Conservation (phyloP, 1,140 invertebrate species). For the Marisa cornuarietis region DNA sequence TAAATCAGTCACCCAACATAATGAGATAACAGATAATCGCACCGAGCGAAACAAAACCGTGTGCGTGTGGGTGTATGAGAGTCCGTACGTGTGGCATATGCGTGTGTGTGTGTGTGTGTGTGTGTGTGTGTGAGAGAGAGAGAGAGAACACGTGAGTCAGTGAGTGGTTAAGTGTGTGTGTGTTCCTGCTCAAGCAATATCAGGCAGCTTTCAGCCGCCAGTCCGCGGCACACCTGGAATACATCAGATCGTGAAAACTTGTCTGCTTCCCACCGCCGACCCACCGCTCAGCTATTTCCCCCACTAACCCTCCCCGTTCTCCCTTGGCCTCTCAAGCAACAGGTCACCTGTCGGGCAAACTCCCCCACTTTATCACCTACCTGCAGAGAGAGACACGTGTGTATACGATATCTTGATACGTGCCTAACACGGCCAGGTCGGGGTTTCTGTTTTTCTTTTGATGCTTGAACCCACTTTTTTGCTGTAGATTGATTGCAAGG, state of each 20-base stretch:
- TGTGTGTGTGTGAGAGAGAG: background rate
- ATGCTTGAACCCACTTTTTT: background rate
- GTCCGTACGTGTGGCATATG: conserved; percentile 5
- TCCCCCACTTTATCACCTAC: background rate
- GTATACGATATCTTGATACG: background rate
- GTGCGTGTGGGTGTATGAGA: conserved; percentile 3
- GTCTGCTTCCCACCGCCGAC: too few species aligned
- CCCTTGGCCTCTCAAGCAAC: background rate
- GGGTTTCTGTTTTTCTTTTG: conserved; percentile 4
- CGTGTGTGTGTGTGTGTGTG: conserved; percentile 9
- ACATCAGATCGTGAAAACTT: background rate
- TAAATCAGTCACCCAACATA: background rate
- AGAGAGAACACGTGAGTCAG: background rate
- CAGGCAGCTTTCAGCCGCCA: background rate
- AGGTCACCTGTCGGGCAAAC: conserved; percentile 7
- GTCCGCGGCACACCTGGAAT: background rate
- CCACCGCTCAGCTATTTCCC: background rate
- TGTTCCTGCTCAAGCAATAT: background rate
- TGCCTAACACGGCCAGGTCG: background rate
- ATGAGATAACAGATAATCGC: background rate
- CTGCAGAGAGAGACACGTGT: background rate
- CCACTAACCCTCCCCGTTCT: background rate
- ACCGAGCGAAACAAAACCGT: background rate
- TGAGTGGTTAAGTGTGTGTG: conserved; percentile 10
- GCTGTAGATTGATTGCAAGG: background rate